These are phyloP conservation scores for Lytechinus pictus DNA, from an alignment of 35 echinoderm and acorn worm species.

Conservation along the genomic window DNA sequence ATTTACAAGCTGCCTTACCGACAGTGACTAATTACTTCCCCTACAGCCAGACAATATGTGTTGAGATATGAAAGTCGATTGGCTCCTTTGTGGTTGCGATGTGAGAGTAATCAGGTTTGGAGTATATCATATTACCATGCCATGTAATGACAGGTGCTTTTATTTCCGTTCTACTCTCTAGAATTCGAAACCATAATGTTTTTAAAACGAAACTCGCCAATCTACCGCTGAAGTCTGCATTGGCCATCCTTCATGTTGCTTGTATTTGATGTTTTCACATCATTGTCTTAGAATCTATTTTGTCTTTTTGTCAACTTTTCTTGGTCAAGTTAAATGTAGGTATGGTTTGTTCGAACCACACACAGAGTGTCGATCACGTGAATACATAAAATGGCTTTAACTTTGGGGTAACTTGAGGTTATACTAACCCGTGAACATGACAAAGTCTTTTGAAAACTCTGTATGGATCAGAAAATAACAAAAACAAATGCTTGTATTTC, in stretches of 20 bases:
- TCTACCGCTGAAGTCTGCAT: background rate
- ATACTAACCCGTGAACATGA: too few species aligned
- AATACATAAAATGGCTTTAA: background rate
- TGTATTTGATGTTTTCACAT: background rate
- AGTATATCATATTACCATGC: conserved; percentile 14
- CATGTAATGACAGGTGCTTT: conserved; percentile 21
- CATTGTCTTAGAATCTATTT: background rate
- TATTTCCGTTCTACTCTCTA: background rate
- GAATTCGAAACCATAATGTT: background rate
- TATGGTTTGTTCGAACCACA: background rate
- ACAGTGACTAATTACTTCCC: background rate
- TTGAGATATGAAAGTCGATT: background rate
- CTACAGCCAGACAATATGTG: background rate
- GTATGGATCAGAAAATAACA: too few species aligned
- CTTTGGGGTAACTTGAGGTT: background rate
- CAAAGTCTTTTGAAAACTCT: too few species aligned
- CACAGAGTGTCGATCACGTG: background rate
- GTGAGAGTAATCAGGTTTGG: background rate
- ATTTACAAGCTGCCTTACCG: background rate
- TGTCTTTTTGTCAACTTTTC: background rate
- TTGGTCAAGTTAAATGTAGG: background rate
- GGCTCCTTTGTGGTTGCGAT: background rate
- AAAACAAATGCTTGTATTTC: too few species aligned
- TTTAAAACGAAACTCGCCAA: background rate
- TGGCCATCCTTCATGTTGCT: background rate